Percentiles rank a stretch among this genome's conserved stretches.
phyloP scores from a whole-genome alignment of 2,888 invertebrate species.

The Ypsolopha scabrella region DNA sequence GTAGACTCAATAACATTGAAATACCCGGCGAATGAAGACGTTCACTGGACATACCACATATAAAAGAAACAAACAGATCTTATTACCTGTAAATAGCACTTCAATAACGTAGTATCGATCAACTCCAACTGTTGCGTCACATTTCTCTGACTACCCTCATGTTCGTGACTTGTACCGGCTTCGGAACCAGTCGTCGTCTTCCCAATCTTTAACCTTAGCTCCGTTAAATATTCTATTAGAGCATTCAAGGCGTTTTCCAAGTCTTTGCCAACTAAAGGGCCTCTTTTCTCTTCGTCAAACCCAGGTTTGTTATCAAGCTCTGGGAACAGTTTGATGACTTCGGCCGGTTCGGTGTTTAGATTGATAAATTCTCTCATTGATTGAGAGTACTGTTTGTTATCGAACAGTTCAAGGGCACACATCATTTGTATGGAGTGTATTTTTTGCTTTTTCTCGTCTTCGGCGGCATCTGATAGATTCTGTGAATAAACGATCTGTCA shows the following conservation, averaged over 20 bases:
- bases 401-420: constrained; percentile 92
- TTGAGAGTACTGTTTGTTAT: constrained; percentile 86
- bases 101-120: constrained; percentile 96
- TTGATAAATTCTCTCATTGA: constrained; percentile 94
- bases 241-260: constrained; percentile 89
- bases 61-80: constrained; percentile 9
- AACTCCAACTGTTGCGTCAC: constrained; percentile 77
- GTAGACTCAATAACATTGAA: no score
- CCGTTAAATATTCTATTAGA: constrained; percentile 89
- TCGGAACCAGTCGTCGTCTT: constrained; percentile 32
- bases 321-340: constrained; percentile 95
- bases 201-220: constrained; percentile 73
- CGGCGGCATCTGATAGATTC: constrained; percentile 86
- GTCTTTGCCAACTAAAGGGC: constrained; percentile 82
- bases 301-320: constrained; percentile 76
- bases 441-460: constrained; percentile 83
- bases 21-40: no score
- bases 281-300: constrained; percentile 17
- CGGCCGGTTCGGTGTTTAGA: constrained; percentile 92
- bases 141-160: constrained; percentile 32
- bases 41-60: neutral
- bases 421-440: constrained; percentile 91
- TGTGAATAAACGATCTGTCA: constrained; percentile 29
- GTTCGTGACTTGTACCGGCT: constrained; percentile 20
- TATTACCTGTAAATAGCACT: constrained; percentile 93